These are phyloP conservation scores for Alethe castanea DNA, from an alignment of 2,113 vertebrate species.

Conservation along the genomic window DNA sequence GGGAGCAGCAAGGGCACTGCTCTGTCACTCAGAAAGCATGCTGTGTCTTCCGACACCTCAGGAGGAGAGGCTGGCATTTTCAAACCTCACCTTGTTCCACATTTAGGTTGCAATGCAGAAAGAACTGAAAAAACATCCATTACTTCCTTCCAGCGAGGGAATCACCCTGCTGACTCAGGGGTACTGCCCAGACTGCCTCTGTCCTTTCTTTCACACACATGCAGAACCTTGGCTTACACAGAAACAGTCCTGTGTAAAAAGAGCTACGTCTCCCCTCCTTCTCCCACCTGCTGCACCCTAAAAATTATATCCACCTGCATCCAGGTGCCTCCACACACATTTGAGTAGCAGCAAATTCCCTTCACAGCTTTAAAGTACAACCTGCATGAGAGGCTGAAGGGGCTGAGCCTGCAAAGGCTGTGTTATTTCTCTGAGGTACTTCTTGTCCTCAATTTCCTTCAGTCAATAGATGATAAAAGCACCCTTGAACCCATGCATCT, in stretches of 20 bases:
- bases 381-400: neutral
- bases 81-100: neutral
- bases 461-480: neutral
- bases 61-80: neutral
- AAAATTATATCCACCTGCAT: neutral
- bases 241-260: neutral
- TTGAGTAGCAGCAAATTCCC: neutral
- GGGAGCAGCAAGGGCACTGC: neutral
- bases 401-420: neutral
- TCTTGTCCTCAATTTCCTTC: neutral
- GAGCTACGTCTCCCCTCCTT: neutral
- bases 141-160: neutral
- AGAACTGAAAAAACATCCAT: neutral
- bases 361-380: neutral
- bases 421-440: neutral
- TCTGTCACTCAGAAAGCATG: accelerated
- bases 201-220: neutral
- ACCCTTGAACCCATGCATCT: neutral
- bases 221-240: neutral
- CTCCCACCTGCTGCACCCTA: accelerated
- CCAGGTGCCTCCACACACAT: neutral
- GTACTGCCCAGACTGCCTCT: neutral
- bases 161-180: neutral
- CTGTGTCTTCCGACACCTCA: neutral
- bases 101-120: neutral